Conservation (phyloP, 2,797 vertebrate species). For the Aldrovandia affinis region DNA sequence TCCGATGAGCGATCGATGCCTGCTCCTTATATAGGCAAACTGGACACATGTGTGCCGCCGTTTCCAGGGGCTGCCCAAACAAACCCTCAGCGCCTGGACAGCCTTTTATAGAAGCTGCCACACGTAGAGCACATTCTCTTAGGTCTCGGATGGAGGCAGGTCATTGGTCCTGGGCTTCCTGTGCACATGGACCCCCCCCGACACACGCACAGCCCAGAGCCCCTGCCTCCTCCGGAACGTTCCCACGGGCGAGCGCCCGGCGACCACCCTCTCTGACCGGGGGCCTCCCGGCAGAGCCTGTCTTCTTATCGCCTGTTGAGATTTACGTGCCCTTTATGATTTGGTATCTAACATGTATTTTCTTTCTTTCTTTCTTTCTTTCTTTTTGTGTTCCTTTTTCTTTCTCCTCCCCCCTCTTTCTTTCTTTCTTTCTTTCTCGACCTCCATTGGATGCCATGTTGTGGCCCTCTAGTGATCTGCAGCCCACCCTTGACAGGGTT, state of each 20-base stretch:
- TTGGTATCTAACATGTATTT: conserved; percentile 84
- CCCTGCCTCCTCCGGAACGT: background rate
- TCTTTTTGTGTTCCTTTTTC: conserved; percentile 69
- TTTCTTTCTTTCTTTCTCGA: conserved; percentile 75
- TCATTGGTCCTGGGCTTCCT: background rate
- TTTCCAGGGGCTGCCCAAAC: background rate
- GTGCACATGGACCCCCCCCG: background rate
- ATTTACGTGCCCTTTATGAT: conserved; percentile 78
- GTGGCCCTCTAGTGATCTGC: conserved; percentile 92
- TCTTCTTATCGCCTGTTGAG: conserved; percentile 71
- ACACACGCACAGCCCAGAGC: background rate
- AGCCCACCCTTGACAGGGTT: conserved; percentile 96
- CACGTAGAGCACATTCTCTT: background rate
- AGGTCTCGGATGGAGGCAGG: background rate
- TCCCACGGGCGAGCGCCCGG: background rate
- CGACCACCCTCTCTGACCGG: background rate
- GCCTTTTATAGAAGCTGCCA: background rate
- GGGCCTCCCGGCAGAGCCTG: background rate
- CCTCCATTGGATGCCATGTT: conserved; percentile 83
- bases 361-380: conserved; percentile 64
- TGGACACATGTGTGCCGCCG: background rate
- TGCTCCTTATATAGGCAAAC: background rate
- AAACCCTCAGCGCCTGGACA: background rate
- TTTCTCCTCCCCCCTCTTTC: conserved; percentile 56
- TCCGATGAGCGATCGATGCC: background rate